Percentiles rank a stretch among this genome's conserved stretches.
Evolutionary conservation across 2,888 invertebrate genomes (phyloP).

Genomic region (Meiosimyza decipiens): DNA sequence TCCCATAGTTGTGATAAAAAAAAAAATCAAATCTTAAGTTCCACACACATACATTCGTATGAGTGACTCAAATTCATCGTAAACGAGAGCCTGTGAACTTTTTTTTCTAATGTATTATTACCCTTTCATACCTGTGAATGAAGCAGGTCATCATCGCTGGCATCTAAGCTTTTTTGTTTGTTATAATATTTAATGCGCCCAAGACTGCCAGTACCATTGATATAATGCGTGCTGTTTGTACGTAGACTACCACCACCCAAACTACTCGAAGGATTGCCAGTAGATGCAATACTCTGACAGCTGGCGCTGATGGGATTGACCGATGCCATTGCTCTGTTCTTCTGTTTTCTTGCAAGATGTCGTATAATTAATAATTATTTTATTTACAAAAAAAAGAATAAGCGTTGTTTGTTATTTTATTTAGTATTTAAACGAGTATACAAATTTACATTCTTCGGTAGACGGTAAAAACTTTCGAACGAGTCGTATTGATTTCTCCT

Average conservation of each 20-base stretch:
- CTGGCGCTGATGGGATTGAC: conserved; percentile 59
- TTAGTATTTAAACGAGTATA: no score
- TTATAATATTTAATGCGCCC: conserved; percentile 62
- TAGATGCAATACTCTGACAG: conserved; percentile 60
- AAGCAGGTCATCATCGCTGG: conserved; percentile 70
- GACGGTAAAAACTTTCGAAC: not conserved
- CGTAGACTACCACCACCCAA: conserved; percentile 44
- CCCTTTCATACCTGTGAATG: conserved; percentile 68
- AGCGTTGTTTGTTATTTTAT: not conserved
- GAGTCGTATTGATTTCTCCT: conserved; percentile 52
- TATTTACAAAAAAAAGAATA: no score
- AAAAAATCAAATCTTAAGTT: no score
- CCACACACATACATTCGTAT: no score
- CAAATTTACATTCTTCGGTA: no score
- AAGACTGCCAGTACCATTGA: conserved; percentile 64
- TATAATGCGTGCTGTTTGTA: conserved; percentile 51
- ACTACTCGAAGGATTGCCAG: conserved; percentile 51
- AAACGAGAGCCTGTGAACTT: no score
- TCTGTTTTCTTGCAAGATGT: not conserved
- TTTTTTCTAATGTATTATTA: no score
- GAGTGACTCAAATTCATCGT: no score
- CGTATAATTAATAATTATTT: not conserved
- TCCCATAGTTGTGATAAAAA: no score
- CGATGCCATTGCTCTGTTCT: conserved; percentile 47
- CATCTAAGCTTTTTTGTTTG: conserved; percentile 57